These are phyloP conservation scores for Solea senegalensis DNA, from an alignment of 2,113 vertebrate species.

Conservation along the genomic window DNA sequence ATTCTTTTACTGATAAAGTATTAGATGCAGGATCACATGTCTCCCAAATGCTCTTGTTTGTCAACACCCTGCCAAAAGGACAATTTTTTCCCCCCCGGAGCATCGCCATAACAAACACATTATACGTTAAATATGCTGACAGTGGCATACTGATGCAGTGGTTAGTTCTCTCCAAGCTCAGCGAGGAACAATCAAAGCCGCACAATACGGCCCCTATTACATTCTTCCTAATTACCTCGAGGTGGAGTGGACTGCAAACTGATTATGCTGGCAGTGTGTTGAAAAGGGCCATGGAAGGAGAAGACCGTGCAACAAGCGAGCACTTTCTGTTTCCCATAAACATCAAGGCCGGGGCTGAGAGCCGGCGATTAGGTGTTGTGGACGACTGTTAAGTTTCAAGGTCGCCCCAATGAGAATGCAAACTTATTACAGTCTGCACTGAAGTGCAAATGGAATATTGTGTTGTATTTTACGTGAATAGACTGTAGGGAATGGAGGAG, in stretches of 20 bases:
- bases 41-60: slow-evolving; percentile 17
- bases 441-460: no score
- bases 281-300: slow-evolving; percentile 31
- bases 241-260: slow-evolving; percentile 44
- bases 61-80: slow-evolving; percentile 3
- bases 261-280: slow-evolving; percentile 25
- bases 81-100: background rate
- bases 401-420: no score
- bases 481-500: no score
- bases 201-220: slow-evolving; percentile 39
- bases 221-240: slow-evolving; percentile 45
- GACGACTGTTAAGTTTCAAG: no score
- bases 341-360: slow-evolving; percentile 13
- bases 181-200: slow-evolving; percentile 39
- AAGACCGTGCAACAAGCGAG: slow-evolving; percentile 5
- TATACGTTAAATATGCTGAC: background rate
- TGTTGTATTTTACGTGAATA: no score
- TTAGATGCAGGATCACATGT: background rate
- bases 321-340: slow-evolving; percentile 2
- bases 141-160: slow-evolving; percentile 37
- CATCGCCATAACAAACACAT: slow-evolving; percentile 21
- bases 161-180: slow-evolving; percentile 27
- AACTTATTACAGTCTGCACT: no score
- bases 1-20: no score
- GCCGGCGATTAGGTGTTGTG: background rate